These are phyloP conservation scores for Gastrophryne carolinensis DNA, from an alignment of 2,797 vertebrate genomes.

Conservation along the genomic window DNA sequence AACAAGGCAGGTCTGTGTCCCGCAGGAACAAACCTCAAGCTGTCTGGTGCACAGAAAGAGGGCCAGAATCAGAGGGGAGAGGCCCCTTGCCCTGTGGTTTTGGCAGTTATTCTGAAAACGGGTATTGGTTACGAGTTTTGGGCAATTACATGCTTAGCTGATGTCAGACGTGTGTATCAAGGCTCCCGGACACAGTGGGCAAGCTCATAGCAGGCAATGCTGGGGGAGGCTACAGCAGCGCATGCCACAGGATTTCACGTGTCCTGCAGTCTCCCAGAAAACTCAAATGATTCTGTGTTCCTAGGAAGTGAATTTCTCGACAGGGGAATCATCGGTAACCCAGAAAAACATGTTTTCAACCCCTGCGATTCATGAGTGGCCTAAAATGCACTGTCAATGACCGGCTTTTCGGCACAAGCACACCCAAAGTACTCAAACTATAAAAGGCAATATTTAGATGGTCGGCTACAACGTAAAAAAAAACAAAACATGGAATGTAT, in stretches of 20 bases:
- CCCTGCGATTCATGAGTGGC: slow-evolving; percentile 1
- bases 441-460: background rate
- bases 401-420: background rate
- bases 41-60: slow-evolving; percentile 57
- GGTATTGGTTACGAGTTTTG: slow-evolving; percentile 60
- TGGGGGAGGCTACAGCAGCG: slow-evolving; percentile 13
- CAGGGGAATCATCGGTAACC: slow-evolving; percentile 1
- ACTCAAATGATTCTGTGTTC: slow-evolving; percentile 33
- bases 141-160: slow-evolving; percentile 54
- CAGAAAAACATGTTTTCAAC: slow-evolving; percentile 24
- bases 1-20: slow-evolving; percentile 80
- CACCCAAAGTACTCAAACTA: background rate
- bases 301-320: slow-evolving; percentile 11
- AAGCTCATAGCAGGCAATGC: slow-evolving; percentile 3
- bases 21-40: slow-evolving; percentile 66
- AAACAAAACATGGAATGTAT: background rate
- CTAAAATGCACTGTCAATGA: slow-evolving; percentile 16
- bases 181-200: slow-evolving; percentile 36
- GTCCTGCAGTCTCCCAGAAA: background rate
- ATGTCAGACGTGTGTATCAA: slow-evolving; percentile 42
- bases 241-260: slow-evolving; percentile 20
- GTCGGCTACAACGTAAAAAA: background rate
- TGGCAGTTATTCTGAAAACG: slow-evolving; percentile 60
- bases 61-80: slow-evolving; percentile 59
- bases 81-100: slow-evolving; percentile 64